A percentile compares a stretch with the other conserved stretches of the same genome.
Conservation (phyloP, 2,888 invertebrate genomes). For the Xestia sexstrigata region DNA sequence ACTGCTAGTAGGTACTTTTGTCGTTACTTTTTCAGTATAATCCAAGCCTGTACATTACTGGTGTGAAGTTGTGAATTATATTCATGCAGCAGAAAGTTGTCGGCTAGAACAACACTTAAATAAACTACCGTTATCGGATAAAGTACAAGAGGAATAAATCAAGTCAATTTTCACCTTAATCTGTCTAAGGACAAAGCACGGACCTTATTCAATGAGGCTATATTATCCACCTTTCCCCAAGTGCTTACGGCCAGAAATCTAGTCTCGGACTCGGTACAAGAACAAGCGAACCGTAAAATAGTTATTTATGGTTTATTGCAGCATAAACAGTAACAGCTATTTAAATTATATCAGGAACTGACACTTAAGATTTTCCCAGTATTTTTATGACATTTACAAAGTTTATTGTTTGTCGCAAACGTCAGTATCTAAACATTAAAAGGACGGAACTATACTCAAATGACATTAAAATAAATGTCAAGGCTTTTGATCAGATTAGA, state of each 20-base stretch:
- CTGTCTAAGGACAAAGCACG: conserved; percentile 63
- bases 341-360: conserved; percentile 40
- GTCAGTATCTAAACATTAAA: conserved; percentile 12
- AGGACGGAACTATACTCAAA: conserved; percentile 8
- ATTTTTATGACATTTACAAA: conserved; percentile 31
- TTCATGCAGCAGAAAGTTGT: conserved; percentile 49
- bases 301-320: conserved; percentile 66
- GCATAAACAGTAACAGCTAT: conserved; percentile 37
- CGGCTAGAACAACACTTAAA: conserved; percentile 49
- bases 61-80: conserved; percentile 39
- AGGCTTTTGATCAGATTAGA: conserved; percentile 19
- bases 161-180: conserved; percentile 66
- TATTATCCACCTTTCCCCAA: conserved; percentile 74
- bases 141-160: conserved; percentile 60
- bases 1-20: background rate
- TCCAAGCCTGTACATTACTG: conserved; percentile 8
- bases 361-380: conserved; percentile 18
- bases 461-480: conserved; percentile 34
- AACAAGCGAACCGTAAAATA: conserved; percentile 67
- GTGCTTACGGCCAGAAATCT: conserved; percentile 75
- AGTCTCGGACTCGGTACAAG: conserved; percentile 55
- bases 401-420: conserved; percentile 20
- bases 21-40: conserved; percentile 2
- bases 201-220: conserved; percentile 70
- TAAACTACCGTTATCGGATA: conserved; percentile 56